phyloP scores from a whole-genome alignment of 2,113 vertebrate species.

The Lagopus muta region DNA sequence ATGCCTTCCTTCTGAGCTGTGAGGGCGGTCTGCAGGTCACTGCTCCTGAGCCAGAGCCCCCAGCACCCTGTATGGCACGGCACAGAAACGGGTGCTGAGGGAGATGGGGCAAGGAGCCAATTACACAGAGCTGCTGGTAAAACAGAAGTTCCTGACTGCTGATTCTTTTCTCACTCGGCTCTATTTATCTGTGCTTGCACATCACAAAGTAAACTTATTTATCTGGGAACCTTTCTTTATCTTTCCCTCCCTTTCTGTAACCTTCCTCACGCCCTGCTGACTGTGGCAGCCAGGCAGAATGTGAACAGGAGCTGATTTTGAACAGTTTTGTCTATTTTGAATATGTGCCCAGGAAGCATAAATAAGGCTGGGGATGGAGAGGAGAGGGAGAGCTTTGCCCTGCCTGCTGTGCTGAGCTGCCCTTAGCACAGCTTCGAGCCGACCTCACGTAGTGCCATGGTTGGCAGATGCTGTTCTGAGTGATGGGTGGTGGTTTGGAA shows the following conservation, averaged over 20 bases:
- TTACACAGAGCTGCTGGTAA: neutral
- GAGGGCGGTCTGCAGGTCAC: neutral
- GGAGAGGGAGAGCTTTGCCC: neutral
- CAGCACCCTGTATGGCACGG: neutral
- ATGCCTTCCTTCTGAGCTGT: neutral
- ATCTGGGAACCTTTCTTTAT: neutral
- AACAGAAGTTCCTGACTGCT: neutral
- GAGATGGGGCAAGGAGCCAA: neutral
- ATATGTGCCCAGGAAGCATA: neutral
- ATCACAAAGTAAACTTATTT: neutral
- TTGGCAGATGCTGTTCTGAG: neutral
- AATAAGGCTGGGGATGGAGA: neutral
- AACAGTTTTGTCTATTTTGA: neutral
- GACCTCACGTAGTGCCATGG: neutral
- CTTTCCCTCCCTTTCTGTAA: neutral
- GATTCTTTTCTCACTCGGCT: neutral
- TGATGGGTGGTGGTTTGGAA: too few species aligned
- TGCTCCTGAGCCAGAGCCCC: neutral
- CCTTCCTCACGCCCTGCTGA: neutral
- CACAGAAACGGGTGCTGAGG: neutral
- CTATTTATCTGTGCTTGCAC: neutral
- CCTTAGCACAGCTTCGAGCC: neutral
- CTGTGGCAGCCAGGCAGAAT: neutral
- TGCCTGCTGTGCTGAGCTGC: neutral
- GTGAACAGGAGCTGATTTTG: neutral